These are phyloP conservation scores for Drosophila baimaii DNA, from an alignment of 1,140 invertebrate species.

Conservation along the genomic window DNA sequence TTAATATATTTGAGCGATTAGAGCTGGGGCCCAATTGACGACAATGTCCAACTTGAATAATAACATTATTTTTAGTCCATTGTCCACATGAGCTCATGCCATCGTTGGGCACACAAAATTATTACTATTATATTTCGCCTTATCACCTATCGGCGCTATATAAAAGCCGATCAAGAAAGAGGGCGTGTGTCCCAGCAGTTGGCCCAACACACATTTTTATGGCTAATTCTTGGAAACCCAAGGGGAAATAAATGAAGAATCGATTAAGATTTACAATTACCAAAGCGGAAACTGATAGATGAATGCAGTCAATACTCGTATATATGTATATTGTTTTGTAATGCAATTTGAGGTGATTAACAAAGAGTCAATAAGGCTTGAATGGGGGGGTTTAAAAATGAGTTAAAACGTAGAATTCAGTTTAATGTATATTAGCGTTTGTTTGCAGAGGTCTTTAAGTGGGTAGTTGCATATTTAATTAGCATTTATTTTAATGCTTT, in stretches of 20 bases:
- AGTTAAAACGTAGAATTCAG: slow-evolving; percentile 2
- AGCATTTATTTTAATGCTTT: neutral
- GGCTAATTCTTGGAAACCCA: slow-evolving; percentile 42
- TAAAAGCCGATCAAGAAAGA: slow-evolving; percentile 55
- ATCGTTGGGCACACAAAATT: neutral
- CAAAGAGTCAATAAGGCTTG: slow-evolving; percentile 19
- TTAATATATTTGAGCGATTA: slow-evolving; percentile 65
- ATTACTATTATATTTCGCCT: slow-evolving; percentile 11
- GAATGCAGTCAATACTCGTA: slow-evolving; percentile 9
- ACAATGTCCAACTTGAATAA: slow-evolving; percentile 56
- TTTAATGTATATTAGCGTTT: neutral
- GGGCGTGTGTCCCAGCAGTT: slow-evolving; percentile 39
- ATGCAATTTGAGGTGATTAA: slow-evolving; percentile 21
- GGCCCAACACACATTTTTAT: slow-evolving; percentile 33
- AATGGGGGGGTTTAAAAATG: slow-evolving; percentile 13
- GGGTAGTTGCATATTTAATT: slow-evolving; percentile 37
- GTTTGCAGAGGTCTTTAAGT: neutral
- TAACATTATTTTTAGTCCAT: slow-evolving; percentile 73
- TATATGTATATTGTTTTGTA: slow-evolving; percentile 7
- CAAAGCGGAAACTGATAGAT: slow-evolving; percentile 37
- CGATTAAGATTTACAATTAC: slow-evolving; percentile 52
- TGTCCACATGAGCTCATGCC: slow-evolving; percentile 69
- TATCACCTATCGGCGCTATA: slow-evolving; percentile 34
- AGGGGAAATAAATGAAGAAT: slow-evolving; percentile 23
- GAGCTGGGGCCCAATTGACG: slow-evolving; percentile 50